Percentiles rank a stretch among this genome's conserved stretches.
Evolutionary conservation across 2,797 vertebrate genomes (phyloP).

Genomic region (Muscicapa striata): DNA sequence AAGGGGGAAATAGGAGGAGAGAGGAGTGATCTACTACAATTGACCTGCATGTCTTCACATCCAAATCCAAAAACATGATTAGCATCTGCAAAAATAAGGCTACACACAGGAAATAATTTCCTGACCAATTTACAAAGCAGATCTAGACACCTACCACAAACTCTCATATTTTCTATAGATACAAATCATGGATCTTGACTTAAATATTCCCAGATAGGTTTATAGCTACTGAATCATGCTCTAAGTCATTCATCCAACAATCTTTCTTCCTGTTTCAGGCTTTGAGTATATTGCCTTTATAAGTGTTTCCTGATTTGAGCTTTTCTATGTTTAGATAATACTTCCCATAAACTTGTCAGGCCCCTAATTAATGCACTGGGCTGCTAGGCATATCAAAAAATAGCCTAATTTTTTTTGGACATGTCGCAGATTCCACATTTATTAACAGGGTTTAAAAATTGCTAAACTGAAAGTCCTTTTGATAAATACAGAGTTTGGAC

Average conservation of each 20-base stretch:
- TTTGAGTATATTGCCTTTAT: background rate
- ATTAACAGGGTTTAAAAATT: constrained; percentile 9
- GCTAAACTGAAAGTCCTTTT: background rate
- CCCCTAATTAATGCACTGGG: background rate
- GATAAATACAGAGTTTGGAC: constrained; percentile 12
- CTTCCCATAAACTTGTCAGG: background rate
- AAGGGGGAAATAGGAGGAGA: background rate
- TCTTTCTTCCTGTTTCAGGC: background rate
- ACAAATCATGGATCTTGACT: background rate
- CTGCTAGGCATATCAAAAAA: background rate
- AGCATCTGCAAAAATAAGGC: background rate
- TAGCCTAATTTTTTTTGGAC: background rate
- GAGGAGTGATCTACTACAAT: background rate
- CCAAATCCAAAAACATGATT: background rate
- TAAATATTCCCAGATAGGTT: background rate
- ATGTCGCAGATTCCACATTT: background rate
- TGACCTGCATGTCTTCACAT: background rate
- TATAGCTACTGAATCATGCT: background rate
- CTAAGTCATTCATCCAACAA: background rate
- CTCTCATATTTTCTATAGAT: background rate
- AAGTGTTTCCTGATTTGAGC: background rate
- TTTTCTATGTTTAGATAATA: background rate
- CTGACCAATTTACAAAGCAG: background rate
- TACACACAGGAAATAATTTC: background rate
- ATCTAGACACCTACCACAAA: background rate